These are phyloP conservation scores for Leptestheria dahalacensis DNA, from an alignment of 1,140 invertebrate species.

Conservation along the genomic window DNA sequence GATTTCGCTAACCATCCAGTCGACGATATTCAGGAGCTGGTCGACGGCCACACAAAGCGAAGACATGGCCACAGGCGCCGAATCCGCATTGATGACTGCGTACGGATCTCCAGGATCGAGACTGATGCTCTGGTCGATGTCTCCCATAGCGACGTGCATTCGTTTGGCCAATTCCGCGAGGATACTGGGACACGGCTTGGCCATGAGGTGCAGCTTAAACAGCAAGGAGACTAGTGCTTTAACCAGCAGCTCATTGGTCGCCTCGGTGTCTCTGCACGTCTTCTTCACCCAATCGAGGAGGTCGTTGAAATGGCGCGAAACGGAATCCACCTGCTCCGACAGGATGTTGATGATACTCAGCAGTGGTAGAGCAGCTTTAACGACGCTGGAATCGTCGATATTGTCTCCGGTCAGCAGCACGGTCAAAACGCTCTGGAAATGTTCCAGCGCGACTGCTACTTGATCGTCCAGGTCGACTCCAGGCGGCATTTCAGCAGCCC, in stretches of 20 bases:
- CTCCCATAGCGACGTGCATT: not conserved
- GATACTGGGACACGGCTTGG: not conserved
- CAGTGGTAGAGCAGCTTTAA: not conserved
- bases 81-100: not conserved
- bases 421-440: not conserved
- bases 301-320: not conserved
- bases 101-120: not conserved
- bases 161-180: not conserved
- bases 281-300: not conserved
- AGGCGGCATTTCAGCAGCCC: not conserved
- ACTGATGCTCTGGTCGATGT: not conserved
- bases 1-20: no score
- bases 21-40: not conserved
- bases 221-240: not conserved
- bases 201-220: not conserved
- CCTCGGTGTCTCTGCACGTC: not conserved
- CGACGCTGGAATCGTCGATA: not conserved
- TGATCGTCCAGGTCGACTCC: not conserved
- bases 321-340: conserved; percentile 1
- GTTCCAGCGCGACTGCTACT: not conserved
- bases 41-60: not conserved
- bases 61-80: not conserved
- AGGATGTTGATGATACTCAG: not conserved
- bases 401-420: not conserved
- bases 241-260: not conserved